Conservation (phyloP, 2,888 invertebrate genomes). For the Thymelicus sylvestris region DNA sequence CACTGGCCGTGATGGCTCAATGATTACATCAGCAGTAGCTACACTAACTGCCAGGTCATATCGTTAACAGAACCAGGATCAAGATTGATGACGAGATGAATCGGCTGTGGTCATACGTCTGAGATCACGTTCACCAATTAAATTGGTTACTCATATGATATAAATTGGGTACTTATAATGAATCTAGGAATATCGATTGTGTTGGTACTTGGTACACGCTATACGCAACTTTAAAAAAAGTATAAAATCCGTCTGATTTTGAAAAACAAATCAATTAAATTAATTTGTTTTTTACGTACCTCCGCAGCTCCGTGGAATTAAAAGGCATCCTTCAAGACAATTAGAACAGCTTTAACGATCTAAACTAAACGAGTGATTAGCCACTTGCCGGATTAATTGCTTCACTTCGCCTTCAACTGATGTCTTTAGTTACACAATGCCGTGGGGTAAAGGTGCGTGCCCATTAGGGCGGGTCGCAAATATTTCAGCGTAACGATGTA, state of each 20-base stretch:
- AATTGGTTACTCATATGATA: neutral
- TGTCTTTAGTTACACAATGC: conserved; percentile 5
- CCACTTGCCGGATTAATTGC: conserved; percentile 27
- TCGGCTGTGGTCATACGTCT: neutral
- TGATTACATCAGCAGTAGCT: conserved; percentile 9
- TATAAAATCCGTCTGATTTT: too few relatives aligned
- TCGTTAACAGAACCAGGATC: neutral
- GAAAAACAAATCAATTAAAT: too few relatives aligned
- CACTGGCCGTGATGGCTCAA: conserved; percentile 15
- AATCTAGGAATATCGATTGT: too few relatives aligned
- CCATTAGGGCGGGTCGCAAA: neutral
- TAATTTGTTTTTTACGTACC: too few relatives aligned
- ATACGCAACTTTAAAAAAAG: too few relatives aligned
- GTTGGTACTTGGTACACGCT: too few relatives aligned
- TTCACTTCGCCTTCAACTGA: conserved; percentile 18
- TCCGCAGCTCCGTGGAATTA: neutral
- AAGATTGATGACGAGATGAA: neutral
- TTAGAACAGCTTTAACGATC: conserved; percentile 21
- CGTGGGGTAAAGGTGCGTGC: neutral
- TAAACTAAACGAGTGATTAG: conserved; percentile 24
- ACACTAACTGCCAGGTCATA: neutral
- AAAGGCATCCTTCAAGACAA: conserved; percentile 14
- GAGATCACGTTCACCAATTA: neutral
- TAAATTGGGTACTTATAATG: too few relatives aligned
- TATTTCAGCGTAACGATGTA: neutral